These are phyloP conservation scores for Neolamprologus caudopunctatus DNA, from an alignment of 2,113 vertebrate genomes.

Conservation along the genomic window DNA sequence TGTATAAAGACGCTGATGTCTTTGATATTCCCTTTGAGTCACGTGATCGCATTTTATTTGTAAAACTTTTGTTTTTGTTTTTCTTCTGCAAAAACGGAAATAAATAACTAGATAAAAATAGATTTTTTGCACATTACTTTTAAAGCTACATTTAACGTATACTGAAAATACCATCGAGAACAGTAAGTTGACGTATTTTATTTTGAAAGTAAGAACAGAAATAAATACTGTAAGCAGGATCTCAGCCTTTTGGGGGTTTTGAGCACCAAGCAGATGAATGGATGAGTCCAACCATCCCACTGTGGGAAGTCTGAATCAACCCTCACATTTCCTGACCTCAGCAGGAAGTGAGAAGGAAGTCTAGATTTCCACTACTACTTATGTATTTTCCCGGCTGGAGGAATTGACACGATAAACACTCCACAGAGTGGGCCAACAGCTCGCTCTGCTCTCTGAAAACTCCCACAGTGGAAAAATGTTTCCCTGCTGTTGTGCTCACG, in stretches of 20 bases:
- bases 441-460: not conserved
- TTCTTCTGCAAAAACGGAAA: not conserved
- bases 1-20: not conserved
- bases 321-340: constrained; percentile 78
- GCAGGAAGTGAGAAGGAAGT: constrained; percentile 82
- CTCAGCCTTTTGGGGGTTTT: not conserved
- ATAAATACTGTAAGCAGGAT: not conserved
- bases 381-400: constrained; percentile 67
- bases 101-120: not conserved
- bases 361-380: constrained; percentile 83
- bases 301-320: constrained; percentile 80
- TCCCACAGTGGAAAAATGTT: not conserved
- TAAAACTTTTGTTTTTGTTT: not conserved
- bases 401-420: constrained; percentile 1
- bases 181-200: accelerated
- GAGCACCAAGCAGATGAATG: not conserved
- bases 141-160: not conserved
- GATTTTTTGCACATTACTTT: not conserved
- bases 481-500: not conserved
- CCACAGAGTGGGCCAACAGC: not conserved
- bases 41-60: accelerated
- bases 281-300: constrained; percentile 73
- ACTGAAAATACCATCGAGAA: not conserved
- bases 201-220: not conserved
- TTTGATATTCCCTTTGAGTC: not conserved